phyloP scores from a whole-genome alignment of 2,797 vertebrate species.

The Anabas testudineus region DNA sequence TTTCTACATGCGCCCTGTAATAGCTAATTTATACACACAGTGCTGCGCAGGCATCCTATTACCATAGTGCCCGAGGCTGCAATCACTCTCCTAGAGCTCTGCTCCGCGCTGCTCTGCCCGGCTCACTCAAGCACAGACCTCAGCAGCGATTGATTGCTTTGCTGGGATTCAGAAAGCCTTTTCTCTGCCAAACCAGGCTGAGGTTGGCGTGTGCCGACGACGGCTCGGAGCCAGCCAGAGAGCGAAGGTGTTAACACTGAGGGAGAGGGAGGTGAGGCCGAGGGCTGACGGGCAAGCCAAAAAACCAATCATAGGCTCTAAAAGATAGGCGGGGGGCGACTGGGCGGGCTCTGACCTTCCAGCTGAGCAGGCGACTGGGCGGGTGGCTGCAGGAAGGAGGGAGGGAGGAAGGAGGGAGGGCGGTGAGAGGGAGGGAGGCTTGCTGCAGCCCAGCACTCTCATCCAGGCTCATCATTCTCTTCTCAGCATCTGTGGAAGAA shows the following conservation, averaged over 20 bases:
- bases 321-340: slow-evolving; percentile 20
- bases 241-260: slow-evolving; percentile 80
- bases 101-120: slow-evolving; percentile 64
- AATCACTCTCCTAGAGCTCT: slow-evolving; percentile 77
- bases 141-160: slow-evolving; percentile 86
- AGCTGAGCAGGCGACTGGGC: slow-evolving; percentile 78
- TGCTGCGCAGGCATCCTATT: slow-evolving; percentile 83
- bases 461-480: slow-evolving; percentile 92
- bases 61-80: slow-evolving; percentile 81
- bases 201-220: slow-evolving; percentile 79
- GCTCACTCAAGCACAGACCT: slow-evolving; percentile 83
- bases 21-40: slow-evolving; percentile 84
- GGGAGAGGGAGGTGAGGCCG: slow-evolving; percentile 60
- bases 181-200: slow-evolving; percentile 81
- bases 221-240: slow-evolving; percentile 78
- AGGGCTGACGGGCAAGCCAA: slow-evolving; percentile 67
- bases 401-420: slow-evolving; percentile 19
- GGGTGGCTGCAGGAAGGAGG: slow-evolving; percentile 61
- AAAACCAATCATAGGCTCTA: slow-evolving; percentile 68
- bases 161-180: slow-evolving; percentile 83
- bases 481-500: slow-evolving; percentile 96
- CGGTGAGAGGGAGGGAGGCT: slow-evolving; percentile 78
- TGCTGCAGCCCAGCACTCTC: slow-evolving; percentile 92
- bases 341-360: slow-evolving; percentile 79
- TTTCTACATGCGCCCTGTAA: slow-evolving; percentile 78